Percentiles rank a stretch among this genome's conserved stretches.
These are phyloP conservation scores for Tyria jacobaeae DNA, from an alignment of 2,888 invertebrate species.

Conservation along the genomic window DNA sequence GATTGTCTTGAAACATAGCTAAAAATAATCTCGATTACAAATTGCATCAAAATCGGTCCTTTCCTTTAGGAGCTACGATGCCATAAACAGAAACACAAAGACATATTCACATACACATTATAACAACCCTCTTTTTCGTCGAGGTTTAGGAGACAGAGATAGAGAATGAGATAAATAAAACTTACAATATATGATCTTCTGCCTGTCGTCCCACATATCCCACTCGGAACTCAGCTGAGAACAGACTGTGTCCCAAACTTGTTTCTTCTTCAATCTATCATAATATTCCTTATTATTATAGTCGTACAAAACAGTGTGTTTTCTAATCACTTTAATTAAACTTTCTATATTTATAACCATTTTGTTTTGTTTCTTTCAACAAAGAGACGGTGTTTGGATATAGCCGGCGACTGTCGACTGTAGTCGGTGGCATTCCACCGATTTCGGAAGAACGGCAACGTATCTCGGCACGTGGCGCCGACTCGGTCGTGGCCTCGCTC, in stretches of 20 bases:
- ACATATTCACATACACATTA: too few relatives aligned
- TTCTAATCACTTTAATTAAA: slow-evolving; percentile 6
- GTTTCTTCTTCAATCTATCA: slow-evolving; percentile 4
- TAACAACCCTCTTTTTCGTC: too few relatives aligned
- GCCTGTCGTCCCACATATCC: background rate
- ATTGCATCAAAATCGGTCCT: too few relatives aligned
- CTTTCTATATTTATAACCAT: slow-evolving; percentile 5
- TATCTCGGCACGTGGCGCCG: background rate
- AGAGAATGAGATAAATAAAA: background rate
- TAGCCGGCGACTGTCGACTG: background rate
- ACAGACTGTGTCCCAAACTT: slow-evolving; percentile 4
- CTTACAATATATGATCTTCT: slow-evolving; percentile 6
- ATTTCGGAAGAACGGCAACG: slow-evolving; percentile 15
- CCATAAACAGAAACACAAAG: too few relatives aligned
- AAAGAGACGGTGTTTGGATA: background rate
- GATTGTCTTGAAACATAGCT: too few relatives aligned
- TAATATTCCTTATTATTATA: slow-evolving; percentile 8
- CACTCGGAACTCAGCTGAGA: background rate
- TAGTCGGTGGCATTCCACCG: slow-evolving; percentile 5
- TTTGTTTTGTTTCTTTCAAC: background rate
- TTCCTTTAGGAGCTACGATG: too few relatives aligned
- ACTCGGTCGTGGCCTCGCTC: background rate
- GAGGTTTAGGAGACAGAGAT: too few relatives aligned
- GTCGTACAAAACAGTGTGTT: slow-evolving; percentile 4
- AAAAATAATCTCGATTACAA: too few relatives aligned